A percentile compares a stretch with the other conserved stretches of the same genome.
Evolutionary conservation across 2,113 vertebrate genomes (phyloP).

Genomic region (Pteruthius melanotis): DNA sequence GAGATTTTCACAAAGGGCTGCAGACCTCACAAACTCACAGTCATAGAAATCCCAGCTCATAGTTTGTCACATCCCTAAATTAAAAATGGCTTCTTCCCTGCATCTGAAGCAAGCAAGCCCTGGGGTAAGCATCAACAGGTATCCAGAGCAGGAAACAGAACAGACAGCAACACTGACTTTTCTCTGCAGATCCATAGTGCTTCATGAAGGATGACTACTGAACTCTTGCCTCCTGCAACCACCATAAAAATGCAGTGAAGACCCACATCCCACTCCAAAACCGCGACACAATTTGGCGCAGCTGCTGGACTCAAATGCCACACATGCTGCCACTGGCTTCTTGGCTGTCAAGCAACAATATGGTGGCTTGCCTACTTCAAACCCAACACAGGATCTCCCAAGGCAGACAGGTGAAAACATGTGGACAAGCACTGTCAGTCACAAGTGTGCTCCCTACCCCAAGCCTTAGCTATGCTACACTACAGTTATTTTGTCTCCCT

Average conservation of each 20-base stretch:
- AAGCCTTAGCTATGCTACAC: background rate
- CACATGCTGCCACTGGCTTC: accelerated
- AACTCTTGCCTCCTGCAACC: background rate
- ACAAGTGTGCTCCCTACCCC: background rate
- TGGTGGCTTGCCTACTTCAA: background rate
- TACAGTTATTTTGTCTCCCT: background rate
- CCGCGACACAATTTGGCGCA: accelerated
- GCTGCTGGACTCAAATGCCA: background rate
- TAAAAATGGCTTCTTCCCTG: background rate
- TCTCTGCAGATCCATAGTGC: background rate
- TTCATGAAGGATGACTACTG: accelerated
- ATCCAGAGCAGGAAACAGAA: background rate
- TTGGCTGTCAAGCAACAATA: background rate
- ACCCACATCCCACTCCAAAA: background rate
- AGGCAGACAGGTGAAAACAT: background rate
- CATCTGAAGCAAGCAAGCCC: background rate
- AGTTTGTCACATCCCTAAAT: background rate
- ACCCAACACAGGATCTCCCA: background rate
- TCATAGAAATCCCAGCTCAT: background rate
- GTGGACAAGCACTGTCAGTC: background rate
- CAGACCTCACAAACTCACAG: accelerated
- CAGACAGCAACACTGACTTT: background rate
- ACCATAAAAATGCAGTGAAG: background rate
- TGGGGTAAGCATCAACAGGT: background rate
- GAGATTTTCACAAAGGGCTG: background rate